phyloP scores from a whole-genome alignment of 2,797 vertebrate genomes.

The Anguilla anguilla region DNA sequence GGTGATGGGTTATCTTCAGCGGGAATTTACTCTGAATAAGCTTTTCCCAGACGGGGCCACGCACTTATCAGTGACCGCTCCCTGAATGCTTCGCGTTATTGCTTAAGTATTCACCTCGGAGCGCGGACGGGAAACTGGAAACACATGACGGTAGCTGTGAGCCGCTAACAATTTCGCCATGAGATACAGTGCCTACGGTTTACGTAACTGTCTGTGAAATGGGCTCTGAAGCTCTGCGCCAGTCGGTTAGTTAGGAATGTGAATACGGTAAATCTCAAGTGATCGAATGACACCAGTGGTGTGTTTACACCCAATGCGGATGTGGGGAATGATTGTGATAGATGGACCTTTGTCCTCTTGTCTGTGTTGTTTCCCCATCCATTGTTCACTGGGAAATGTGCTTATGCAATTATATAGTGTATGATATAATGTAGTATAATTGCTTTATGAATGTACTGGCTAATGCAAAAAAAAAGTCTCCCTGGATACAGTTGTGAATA shows the following conservation, averaged over 20 bases:
- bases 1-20: neutral
- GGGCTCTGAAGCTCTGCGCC: neutral
- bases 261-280: neutral
- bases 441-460: neutral
- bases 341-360: neutral
- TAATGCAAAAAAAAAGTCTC: neutral
- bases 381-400: neutral
- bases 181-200: neutral
- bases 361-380: conserved; percentile 1
- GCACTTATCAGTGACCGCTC: neutral
- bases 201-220: neutral
- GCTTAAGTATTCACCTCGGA: neutral
- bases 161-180: neutral
- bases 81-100: neutral
- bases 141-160: neutral
- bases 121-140: neutral
- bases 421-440: too few relatives aligned
- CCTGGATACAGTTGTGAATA: neutral
- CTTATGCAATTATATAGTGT: neutral
- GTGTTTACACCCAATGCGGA: neutral
- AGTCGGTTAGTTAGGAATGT: neutral
- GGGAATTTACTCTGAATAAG: neutral
- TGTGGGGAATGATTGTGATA: neutral
- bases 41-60: neutral
- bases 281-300: neutral